Evolutionary conservation across 2,888 invertebrate genomes (phyloP).

Genomic region (Choristoneura rosaceana): DNA sequence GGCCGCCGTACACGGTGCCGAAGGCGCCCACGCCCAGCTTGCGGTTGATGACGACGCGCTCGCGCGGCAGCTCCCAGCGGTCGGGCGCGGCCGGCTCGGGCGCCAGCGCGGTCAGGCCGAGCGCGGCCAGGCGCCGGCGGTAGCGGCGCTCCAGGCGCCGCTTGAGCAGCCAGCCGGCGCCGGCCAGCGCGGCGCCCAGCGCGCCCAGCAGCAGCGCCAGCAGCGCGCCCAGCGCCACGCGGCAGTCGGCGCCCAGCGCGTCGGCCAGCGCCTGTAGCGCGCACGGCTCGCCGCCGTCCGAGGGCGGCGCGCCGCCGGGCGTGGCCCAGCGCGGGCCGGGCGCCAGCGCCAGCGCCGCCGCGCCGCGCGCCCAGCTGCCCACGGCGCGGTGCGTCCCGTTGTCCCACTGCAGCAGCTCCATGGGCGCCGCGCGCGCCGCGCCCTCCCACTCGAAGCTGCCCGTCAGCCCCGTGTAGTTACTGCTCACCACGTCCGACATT

Average conservation of each 20-base stretch:
- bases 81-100: constrained; percentile 84
- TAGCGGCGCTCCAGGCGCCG: constrained; percentile 68
- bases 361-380: constrained; percentile 71
- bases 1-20: constrained; percentile 96
- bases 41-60: constrained; percentile 93
- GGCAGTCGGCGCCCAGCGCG: constrained; percentile 89
- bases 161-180: constrained; percentile 61
- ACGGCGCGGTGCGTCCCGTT: constrained; percentile 43
- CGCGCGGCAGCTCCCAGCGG: constrained; percentile 95
- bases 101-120: constrained; percentile 65
- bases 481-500: constrained; percentile 54
- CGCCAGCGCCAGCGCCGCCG: constrained; percentile 88
- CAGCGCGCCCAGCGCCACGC: constrained; percentile 87
- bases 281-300: constrained; percentile 89
- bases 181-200: constrained; percentile 58
- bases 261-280: constrained; percentile 88
- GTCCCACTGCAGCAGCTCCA: constrained; percentile 88
- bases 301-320: constrained; percentile 84
- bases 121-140: constrained; percentile 64
- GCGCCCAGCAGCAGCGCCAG: constrained; percentile 57
- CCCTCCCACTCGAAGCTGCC: constrained; percentile 62
- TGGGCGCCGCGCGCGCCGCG: constrained; percentile 46
- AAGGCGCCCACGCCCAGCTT: constrained; percentile 96
- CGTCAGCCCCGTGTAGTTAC: constrained; percentile 62
- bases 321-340: constrained; percentile 90